Base-by-base conservation (phyloP, 1,140 invertebrate genomes). In the Lasaia peninsularis region DNA sequence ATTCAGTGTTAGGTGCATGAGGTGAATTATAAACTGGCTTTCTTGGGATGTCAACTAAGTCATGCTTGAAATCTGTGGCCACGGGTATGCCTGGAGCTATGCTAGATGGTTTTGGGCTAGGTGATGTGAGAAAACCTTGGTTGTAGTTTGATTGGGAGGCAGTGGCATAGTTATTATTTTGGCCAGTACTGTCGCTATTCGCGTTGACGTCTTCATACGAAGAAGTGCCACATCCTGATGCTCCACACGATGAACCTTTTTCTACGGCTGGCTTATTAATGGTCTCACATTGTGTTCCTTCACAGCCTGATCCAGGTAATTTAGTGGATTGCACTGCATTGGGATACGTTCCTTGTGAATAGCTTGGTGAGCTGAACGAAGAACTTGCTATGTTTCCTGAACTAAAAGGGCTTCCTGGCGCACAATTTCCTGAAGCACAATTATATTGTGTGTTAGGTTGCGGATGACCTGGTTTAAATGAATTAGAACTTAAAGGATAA, bases 211-310 rank as follows among this genome's bases (percentile, higher is more conserved):
- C 28, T 28, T 52, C 28, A 20, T 18, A 33, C 16, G 18, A 10
- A 11, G 18, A 14, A 18, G 31, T 55, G 14, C n/a, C n/a, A 40
- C 52, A 55, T 24, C 52, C 52, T 12, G 18, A 24, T 9, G 52
- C 18, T 3, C 21, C 52, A 40, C 52, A 55, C 21, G 56, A 24
- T 8, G 52, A 31, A 14, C 57, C 51, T 37, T 21, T 48, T 32
- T 37, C 28, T 14, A 28, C 20, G 37, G 18, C 34, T 56, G 58
- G 52, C 35, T 35, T 34, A 58, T 37, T 60, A 44, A 40, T 44
- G 5, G 60, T 28, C 48, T 50, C 32, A 57, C 73, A 75, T 52
- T 69, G 57, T 18, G 55, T 35, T 7, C 55, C 52, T 40, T 56
- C 54, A 55, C 67, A 69, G 33, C 35, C 35, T 1, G 56, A 24